These are phyloP conservation scores for Eupithecia tripunctaria DNA, from an alignment of 2,888 invertebrate species.

Conservation along the genomic window DNA sequence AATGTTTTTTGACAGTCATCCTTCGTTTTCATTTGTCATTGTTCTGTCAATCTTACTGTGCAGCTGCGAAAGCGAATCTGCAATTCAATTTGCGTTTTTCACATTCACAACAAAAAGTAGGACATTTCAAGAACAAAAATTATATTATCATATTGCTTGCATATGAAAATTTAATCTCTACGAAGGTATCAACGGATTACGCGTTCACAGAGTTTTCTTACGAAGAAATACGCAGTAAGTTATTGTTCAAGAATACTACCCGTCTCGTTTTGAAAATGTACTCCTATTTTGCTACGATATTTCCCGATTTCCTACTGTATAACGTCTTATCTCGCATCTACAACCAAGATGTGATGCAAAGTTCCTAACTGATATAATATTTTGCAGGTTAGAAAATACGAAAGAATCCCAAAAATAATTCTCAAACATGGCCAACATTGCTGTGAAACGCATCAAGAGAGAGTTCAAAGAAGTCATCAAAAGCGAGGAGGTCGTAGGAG, in stretches of 20 bases:
- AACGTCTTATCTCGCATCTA: neutral
- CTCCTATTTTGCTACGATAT: neutral
- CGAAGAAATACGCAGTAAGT: constrained; percentile 30
- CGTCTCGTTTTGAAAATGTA: neutral
- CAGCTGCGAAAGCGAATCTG: constrained; percentile 10
- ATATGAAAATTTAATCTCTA: neutral
- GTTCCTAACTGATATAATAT: neutral
- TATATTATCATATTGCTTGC: neutral
- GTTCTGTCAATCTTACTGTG: neutral
- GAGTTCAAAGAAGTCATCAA: constrained; percentile 35
- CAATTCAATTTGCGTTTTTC: constrained; percentile 17
- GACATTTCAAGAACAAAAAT: constrained; percentile 1
- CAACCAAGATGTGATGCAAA: neutral
- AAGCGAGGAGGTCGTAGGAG: constrained; percentile 89
- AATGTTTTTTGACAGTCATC: constrained; percentile 1
- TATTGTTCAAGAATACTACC: neutral
- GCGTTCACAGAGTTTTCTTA: neutral
- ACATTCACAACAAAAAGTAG: constrained; percentile 32
- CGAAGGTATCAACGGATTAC: neutral
- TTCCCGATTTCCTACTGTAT: neutral
- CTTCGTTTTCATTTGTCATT: neutral
- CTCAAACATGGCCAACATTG: constrained; percentile 33
- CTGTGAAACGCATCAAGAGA: constrained; percentile 35
- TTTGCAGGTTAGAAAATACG: constrained; percentile 28
- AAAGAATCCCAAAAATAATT: neutral